These are phyloP conservation scores for Coregonus suidteri DNA, from an alignment of 2,797 vertebrate genomes.

Conservation along the genomic window DNA sequence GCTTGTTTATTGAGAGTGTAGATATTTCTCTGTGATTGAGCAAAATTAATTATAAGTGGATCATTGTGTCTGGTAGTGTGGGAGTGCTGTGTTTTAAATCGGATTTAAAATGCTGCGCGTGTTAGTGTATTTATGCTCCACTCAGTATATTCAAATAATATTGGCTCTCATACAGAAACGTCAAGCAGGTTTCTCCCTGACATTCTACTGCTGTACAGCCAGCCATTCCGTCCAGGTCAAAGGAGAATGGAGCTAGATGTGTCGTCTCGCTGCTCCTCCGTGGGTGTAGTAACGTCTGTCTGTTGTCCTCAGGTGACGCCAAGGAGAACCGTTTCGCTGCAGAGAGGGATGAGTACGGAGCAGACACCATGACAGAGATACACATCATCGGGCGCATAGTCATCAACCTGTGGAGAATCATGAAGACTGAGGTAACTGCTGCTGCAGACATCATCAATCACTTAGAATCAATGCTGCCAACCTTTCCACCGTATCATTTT, in stretches of 20 bases:
- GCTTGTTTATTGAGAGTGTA: not conserved
- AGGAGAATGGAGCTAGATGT: not conserved
- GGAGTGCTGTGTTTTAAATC: not conserved
- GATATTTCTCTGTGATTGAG: not conserved
- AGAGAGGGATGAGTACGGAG: constrained; percentile 91
- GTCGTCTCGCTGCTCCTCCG: not conserved
- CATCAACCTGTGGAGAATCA: constrained; percentile 96
- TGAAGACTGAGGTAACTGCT: constrained; percentile 89
- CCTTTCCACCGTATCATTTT: not conserved
- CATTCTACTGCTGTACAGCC: not conserved
- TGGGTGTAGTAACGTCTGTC: constrained; percentile 24
- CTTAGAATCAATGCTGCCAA: not conserved
- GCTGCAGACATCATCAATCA: not conserved
- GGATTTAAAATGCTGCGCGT: not conserved
- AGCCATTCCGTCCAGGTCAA: constrained; percentile 13
- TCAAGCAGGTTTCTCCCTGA: not conserved
- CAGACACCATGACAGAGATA: constrained; percentile 95
- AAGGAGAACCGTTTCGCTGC: constrained; percentile 88
- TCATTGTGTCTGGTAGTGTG: constrained; percentile 17
- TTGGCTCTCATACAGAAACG: not conserved
- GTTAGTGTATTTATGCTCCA: constrained; percentile 4
- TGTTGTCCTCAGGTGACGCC: constrained; percentile 81
- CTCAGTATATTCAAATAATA: not conserved
- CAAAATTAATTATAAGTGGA: not conserved
- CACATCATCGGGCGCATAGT: constrained; percentile 88